These are phyloP conservation scores for Lacanobia wlatinum DNA, from an alignment of 2,888 invertebrate genomes.

Conservation along the genomic window DNA sequence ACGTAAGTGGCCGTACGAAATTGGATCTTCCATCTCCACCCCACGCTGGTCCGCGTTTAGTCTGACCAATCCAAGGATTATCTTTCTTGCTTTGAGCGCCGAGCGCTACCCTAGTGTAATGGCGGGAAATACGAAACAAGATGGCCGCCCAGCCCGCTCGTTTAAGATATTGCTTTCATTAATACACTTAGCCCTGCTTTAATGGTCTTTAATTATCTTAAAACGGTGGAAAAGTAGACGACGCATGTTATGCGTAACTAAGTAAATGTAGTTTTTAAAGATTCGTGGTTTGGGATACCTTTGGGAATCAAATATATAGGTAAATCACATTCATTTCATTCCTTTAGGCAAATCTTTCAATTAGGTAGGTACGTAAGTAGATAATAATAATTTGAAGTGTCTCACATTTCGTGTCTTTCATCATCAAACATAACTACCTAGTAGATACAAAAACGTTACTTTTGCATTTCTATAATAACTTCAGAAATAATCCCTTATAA, in stretches of 20 bases:
- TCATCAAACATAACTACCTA: not conserved
- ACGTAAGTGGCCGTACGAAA: conserved; percentile 69
- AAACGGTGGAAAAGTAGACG: conserved; percentile 38
- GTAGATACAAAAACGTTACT: no score
- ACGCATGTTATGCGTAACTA: not conserved
- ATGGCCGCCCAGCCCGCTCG: conserved; percentile 77
- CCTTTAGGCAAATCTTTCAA: not conserved
- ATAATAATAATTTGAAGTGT: not conserved
- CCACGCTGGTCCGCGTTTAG: conserved; percentile 65
- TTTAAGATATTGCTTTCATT: conserved; percentile 76
- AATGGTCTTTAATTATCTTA: conserved; percentile 69
- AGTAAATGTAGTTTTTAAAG: not conserved
- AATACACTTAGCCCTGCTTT: conserved; percentile 67
- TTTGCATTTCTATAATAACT: no score
- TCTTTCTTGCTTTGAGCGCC: conserved; percentile 77
- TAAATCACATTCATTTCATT: not conserved
- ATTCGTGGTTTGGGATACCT: not conserved
- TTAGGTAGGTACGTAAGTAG: no score
- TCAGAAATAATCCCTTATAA: no score
- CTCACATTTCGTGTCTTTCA: not conserved
- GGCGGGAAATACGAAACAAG: conserved; percentile 81
- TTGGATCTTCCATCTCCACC: conserved; percentile 71
- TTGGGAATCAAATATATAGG: no score
- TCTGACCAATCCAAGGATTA: conserved; percentile 84
- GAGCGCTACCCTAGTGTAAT: conserved; percentile 70